Evolutionary conservation across 2,113 vertebrate genomes (phyloP), one percentile per base, ranked within the genome.

Genomic region (Sprattus sprattus): DNA sequence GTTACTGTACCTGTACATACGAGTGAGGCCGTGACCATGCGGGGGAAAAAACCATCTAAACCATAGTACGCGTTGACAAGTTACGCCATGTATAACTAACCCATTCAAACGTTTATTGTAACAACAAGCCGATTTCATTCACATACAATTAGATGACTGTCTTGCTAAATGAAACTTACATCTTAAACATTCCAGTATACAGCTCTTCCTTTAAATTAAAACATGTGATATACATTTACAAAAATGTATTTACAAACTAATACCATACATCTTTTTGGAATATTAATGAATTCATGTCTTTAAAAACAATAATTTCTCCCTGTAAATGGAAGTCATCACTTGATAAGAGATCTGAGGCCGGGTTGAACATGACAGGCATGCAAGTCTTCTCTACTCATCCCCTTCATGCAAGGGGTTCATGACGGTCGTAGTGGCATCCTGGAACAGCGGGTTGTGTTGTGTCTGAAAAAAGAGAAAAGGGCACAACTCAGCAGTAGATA

Each of bases 391-490:
- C 9, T 32, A 28, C 28, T 75, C 67, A 32, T 3, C 25, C 25
- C 11, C 67, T 4, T 75, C 67, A 86, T 92, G 95, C 86, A 85
- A 47, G 25, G 95, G 95, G 49, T 96, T 96, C 45, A 93, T 4
- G 0, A 92, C 90, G 6, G 94, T 95, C 0, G 95, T 96, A 11
- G 94, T 88, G 5, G 95, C 95, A 15, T 91, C 93, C 89, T 89
- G 49, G 89, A 92, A 95, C 88, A 95, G 93, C n/a, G 95, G 95
- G 78, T 96, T 95, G 83, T 82, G 88, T n/a, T 82, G 89, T n/a
- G 83, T 87, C 95, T 94, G 89, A 10, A 93, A 89, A 4, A 39
- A 39, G 39, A 82, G 3, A 52, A 84, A 39, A 39, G 3, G 16
- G 22, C 32, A 9, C 25, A 78, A 75, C 1, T 78, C 71, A 78